A percentile compares a stretch with the other conserved stretches of the same genome.
Conservation (phyloP, 2,797 vertebrate species). For the Enteromius fasciolatus region DNA sequence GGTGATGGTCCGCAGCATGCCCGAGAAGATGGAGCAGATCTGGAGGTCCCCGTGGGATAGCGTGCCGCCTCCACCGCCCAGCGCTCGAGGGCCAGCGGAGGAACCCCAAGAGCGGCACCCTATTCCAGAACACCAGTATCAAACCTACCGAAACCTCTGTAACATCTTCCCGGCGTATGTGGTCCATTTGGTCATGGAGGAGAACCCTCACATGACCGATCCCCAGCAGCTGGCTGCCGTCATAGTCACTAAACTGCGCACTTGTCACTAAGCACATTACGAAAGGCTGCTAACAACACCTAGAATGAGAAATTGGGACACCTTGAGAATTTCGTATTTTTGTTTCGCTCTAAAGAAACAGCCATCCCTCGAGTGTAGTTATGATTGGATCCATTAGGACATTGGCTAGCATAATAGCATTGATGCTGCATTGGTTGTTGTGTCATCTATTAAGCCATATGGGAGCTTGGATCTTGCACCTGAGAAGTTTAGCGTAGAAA, state of each 20-base stretch:
- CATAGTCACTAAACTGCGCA: constrained; percentile 94
- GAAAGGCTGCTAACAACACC: constrained; percentile 13
- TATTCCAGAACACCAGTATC: constrained; percentile 96
- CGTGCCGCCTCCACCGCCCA: constrained; percentile 65
- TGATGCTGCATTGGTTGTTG: constrained; percentile 12
- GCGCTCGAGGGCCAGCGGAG: constrained; percentile 61
- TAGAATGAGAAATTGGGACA: constrained; percentile 27
- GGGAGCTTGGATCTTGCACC: constrained; percentile 29
- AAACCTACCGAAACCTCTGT: constrained; percentile 98
- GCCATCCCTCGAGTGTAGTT: not conserved
- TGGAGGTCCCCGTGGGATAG: constrained; percentile 94
- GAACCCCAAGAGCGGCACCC: constrained; percentile 89
- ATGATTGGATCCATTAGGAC: not conserved
- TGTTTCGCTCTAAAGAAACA: constrained; percentile 3
- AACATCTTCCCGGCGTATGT: constrained; percentile 96
- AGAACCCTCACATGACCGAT: constrained; percentile 96
- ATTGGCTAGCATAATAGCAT: constrained; percentile 25
- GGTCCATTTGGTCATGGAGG: constrained; percentile 98
- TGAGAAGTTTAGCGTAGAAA: constrained; percentile 16
- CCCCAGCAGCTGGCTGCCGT: constrained; percentile 96
- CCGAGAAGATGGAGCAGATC: constrained; percentile 99
- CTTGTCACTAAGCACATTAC: constrained; percentile 74
- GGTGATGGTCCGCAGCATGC: constrained; percentile 98
- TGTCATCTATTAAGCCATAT: constrained; percentile 18
- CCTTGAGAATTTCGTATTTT: not conserved